phyloP scores from a whole-genome alignment of 2,888 invertebrate genomes.

The Corbicula japonica region DNA sequence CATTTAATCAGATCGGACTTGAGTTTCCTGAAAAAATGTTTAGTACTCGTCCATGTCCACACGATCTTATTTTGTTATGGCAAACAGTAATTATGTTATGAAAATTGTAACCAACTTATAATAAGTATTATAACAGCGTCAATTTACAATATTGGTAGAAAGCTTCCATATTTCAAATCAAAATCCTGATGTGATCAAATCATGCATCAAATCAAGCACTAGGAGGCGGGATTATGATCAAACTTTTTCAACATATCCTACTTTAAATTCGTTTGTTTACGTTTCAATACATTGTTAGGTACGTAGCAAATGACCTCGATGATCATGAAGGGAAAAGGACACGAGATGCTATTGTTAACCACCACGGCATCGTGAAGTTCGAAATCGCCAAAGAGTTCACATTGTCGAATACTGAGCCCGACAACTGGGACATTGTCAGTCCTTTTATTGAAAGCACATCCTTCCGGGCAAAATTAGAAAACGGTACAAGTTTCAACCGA shows the following conservation, averaged over 20 bases:
- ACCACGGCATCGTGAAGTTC: constrained; percentile 64
- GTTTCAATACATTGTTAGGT: constrained; percentile 11
- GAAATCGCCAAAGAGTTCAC: constrained; percentile 36
- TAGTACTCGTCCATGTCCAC: too few species aligned
- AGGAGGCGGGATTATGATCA: neutral
- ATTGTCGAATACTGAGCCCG: neutral
- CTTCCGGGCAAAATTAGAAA: neutral
- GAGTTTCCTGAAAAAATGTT: too few species aligned
- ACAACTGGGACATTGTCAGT: neutral
- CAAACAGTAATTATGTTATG: too few species aligned
- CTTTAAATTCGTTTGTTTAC: neutral
- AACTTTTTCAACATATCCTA: neutral
- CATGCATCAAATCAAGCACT: neutral
- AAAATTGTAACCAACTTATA: too few species aligned
- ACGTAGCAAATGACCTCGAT: constrained; percentile 32
- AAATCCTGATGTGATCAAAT: neutral
- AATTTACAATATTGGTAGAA: neutral
- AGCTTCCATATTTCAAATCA: neutral
- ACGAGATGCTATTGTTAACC: constrained; percentile 35
- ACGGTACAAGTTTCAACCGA: constrained; percentile 1
- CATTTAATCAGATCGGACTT: too few species aligned
- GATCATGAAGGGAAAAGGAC: constrained; percentile 50
- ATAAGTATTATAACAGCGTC: neutral
- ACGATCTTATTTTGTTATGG: too few species aligned
- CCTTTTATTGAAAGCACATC: constrained; percentile 4